A percentile compares a stretch with the other conserved stretches of the same genome.
Evolutionary conservation across 1,140 invertebrate species (phyloP).

Genomic region (Drosophila virilis): DNA sequence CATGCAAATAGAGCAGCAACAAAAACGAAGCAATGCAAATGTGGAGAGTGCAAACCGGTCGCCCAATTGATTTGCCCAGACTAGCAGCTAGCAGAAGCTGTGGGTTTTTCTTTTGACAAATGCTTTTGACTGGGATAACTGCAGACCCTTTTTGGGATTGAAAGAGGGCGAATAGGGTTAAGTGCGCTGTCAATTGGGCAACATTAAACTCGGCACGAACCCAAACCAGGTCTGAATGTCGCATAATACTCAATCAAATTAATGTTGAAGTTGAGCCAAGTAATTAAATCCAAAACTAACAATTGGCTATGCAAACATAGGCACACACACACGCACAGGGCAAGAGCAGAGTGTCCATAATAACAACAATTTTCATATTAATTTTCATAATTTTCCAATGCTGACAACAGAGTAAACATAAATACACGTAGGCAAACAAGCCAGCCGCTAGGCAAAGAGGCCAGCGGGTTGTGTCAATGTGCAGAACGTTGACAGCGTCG

Average conservation of each 20-base stretch:
- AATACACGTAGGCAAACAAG: slow-evolving; percentile 72
- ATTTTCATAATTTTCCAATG: slow-evolving; percentile 82
- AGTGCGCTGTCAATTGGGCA: slow-evolving; percentile 24
- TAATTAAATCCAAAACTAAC: slow-evolving; percentile 81
- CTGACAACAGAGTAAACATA: slow-evolving; percentile 74
- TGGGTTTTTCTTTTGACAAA: slow-evolving; percentile 50
- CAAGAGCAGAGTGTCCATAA: slow-evolving; percentile 54
- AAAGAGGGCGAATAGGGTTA: slow-evolving; percentile 37
- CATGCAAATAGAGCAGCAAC: slow-evolving; percentile 42
- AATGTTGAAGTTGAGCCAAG: slow-evolving; percentile 74
- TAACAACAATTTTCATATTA: slow-evolving; percentile 81
- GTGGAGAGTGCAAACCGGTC: slow-evolving; percentile 35
- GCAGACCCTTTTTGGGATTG: slow-evolving; percentile 10
- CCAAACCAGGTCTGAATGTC: slow-evolving; percentile 51
- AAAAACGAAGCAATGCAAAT: slow-evolving; percentile 58
- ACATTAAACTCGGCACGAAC: slow-evolving; percentile 5
- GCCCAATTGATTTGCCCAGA: slow-evolving; percentile 55
- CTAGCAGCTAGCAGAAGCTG: slow-evolving; percentile 13
- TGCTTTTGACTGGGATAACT: slow-evolving; percentile 11
- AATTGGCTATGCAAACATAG: slow-evolving; percentile 59
- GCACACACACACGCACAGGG: slow-evolving; percentile 18
- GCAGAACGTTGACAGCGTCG: slow-evolving; percentile 34
- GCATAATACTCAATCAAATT: slow-evolving; percentile 80
- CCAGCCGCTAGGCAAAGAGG: slow-evolving; percentile 30
- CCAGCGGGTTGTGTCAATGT: neutral